These are phyloP conservation scores for Lycorma delicatula DNA, from an alignment of 1,140 invertebrate species.

Conservation along the genomic window DNA sequence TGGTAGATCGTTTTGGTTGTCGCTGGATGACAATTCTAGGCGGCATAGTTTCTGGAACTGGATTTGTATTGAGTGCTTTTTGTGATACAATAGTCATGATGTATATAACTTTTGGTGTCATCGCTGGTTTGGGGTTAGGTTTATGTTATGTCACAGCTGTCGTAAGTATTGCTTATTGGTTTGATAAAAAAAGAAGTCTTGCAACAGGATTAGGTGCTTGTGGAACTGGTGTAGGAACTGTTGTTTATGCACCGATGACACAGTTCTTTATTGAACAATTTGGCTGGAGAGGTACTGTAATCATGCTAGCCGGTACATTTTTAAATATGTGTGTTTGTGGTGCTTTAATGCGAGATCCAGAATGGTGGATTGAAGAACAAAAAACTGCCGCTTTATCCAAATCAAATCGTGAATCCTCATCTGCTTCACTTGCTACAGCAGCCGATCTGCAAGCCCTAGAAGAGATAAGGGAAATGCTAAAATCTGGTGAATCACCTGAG, in stretches of 20 bases:
- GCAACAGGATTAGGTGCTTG: slow-evolving; percentile 89
- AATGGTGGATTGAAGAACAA: slow-evolving; percentile 60
- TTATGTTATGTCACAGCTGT: slow-evolving; percentile 84
- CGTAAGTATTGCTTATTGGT: slow-evolving; percentile 92
- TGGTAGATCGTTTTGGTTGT: slow-evolving; percentile 84
- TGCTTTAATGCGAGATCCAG: slow-evolving; percentile 76
- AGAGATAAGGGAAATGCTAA: slow-evolving; percentile 54
- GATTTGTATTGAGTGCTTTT: slow-evolving; percentile 71
- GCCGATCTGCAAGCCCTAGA: slow-evolving; percentile 51
- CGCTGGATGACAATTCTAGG: slow-evolving; percentile 27
- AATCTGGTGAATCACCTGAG: slow-evolving; percentile 53
- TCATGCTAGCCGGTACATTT: slow-evolving; percentile 73
- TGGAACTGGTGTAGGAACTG: slow-evolving; percentile 78
- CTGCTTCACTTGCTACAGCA: slow-evolving; percentile 38
- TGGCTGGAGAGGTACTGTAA: slow-evolving; percentile 78
- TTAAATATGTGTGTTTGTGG: slow-evolving; percentile 85
- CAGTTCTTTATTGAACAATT: slow-evolving; percentile 63
- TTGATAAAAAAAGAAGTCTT: slow-evolving; percentile 83
- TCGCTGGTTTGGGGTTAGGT: slow-evolving; percentile 76
- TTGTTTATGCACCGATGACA: slow-evolving; percentile 76
- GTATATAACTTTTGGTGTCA: slow-evolving; percentile 77
- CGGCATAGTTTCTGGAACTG: slow-evolving; percentile 56
- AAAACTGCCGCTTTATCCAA: slow-evolving; percentile 38
- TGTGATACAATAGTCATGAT: slow-evolving; percentile 63
- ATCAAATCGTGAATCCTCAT: slow-evolving; percentile 37